phyloP scores from a whole-genome alignment of 2,888 invertebrate species.

The Muscina levida region DNA sequence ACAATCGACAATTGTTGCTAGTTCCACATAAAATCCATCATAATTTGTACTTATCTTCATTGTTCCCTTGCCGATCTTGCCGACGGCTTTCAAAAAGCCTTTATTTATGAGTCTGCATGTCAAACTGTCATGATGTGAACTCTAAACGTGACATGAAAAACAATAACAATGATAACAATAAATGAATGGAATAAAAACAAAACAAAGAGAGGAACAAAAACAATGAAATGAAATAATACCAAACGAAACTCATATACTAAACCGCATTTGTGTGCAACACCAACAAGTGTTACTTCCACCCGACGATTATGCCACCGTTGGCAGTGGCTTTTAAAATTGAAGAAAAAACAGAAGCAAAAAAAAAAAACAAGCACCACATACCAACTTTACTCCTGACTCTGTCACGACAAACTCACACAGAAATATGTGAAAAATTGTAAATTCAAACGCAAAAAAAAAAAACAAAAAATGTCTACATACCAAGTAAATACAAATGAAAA shows the following conservation, averaged over 20 bases:
- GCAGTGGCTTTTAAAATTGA: conserved; percentile 58
- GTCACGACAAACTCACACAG: conserved; percentile 19
- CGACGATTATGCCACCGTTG: conserved; percentile 55
- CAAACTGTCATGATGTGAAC: conserved; percentile 66
- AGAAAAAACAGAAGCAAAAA: conserved; percentile 12
- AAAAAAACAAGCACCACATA: background rate
- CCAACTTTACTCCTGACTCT: background rate
- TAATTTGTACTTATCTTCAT: conserved; percentile 23
- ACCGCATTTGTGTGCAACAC: conserved; percentile 45
- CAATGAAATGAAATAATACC: background rate
- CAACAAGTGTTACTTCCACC: conserved; percentile 50
- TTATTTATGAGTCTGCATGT: conserved; percentile 50
- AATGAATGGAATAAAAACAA: background rate
- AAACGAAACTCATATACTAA: conserved; percentile 8
- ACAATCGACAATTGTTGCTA: conserved; percentile 4
- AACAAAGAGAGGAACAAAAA: conserved; percentile 20
- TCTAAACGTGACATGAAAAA: conserved; percentile 63
- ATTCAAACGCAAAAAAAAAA: too few species aligned
- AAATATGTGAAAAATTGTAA: background rate
- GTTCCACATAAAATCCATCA: conserved; percentile 5
- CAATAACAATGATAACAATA: conserved; percentile 33
- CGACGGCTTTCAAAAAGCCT: background rate
- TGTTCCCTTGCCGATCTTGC: background rate
- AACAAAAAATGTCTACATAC: conserved; percentile 10
- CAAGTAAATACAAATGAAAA: background rate